Conservation (phyloP, 2,888 invertebrate genomes). For the Drosophila percnosoma region DNA sequence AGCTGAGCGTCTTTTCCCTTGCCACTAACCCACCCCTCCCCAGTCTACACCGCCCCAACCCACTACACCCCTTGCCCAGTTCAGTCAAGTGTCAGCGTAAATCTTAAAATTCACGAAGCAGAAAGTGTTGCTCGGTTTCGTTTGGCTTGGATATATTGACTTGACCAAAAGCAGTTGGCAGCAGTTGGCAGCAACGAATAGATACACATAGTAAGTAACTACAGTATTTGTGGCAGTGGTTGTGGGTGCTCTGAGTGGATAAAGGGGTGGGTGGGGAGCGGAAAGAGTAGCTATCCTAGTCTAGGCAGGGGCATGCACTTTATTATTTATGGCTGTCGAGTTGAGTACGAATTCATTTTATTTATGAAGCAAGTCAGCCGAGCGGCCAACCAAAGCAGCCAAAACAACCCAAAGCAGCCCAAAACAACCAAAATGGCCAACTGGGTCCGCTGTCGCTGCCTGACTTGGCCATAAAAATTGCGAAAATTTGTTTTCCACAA, state of each 20-base stretch:
- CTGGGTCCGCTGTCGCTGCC: slow-evolving; percentile 41
- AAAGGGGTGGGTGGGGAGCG: background rate
- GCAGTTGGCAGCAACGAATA: slow-evolving; percentile 26
- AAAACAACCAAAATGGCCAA: slow-evolving; percentile 46
- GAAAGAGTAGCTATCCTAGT: slow-evolving; percentile 2
- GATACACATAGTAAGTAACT: slow-evolving; percentile 18
- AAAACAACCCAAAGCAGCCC: slow-evolving; percentile 30
- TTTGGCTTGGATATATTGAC: slow-evolving; percentile 57
- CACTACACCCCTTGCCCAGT: slow-evolving; percentile 4
- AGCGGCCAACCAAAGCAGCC: slow-evolving; percentile 55
- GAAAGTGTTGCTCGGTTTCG: slow-evolving; percentile 66
- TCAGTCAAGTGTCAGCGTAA: slow-evolving; percentile 75
- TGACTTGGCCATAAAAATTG: slow-evolving; percentile 16
- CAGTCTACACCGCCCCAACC: background rate
- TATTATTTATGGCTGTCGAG: slow-evolving; percentile 77
- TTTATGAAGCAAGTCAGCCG: slow-evolving; percentile 73
- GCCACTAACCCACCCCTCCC: background rate
- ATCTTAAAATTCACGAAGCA: slow-evolving; percentile 76
- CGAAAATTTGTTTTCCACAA: slow-evolving; percentile 29
- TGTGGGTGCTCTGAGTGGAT: slow-evolving; percentile 50
- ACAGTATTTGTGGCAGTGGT: slow-evolving; percentile 44
- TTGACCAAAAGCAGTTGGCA: slow-evolving; percentile 53
- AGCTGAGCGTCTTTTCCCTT: slow-evolving; percentile 49
- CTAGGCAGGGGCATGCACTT: slow-evolving; percentile 59
- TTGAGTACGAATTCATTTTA: slow-evolving; percentile 77